Base-by-base conservation (phyloP, 2,113 vertebrate genomes). In the Synchiropus splendidus region DNA sequence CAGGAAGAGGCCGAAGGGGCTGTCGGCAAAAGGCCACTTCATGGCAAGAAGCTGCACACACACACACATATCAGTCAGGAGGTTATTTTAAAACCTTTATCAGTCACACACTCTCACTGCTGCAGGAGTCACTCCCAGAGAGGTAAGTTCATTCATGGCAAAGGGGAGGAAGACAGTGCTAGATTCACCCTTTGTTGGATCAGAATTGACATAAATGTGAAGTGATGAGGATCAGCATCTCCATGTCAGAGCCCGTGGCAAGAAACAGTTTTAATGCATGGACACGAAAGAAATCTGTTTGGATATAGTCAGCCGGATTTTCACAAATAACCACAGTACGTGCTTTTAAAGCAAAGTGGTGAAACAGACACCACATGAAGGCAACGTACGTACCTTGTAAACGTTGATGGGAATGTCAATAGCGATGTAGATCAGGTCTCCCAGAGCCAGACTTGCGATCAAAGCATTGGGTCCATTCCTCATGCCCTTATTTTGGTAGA, bases 401-500 rank as follows among this genome's bases (percentile, higher is more conserved):
- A 92, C 83, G 32, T 87, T 84, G 79, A 96, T 91, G 2, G 92
- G 92, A 34, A 91, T 86, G 48, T 89, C 90, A 36, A 92, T 90
- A 61, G 88, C 80, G 47, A 96, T 90, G 63, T 92, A 95, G 45
- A 96, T 87, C 38, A 95, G 86, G 83, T 96, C 92, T 71, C 92
- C 92, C 1, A 96, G 77, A 1, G 92, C 92, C 51, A 96, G 80
- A 33, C 90, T 96, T 74, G 90, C 92, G 45, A 96, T 96, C 53
- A 95, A 81, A 0, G 90, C 88, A 1, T 96, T 96, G 14, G 92
- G 92, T 44, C 92, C 90, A 5, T 92, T 96, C 79, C 91, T 86
- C 92, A 96, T 95, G n/a, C 83, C 90, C 62, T 91, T 92, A 73
- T 95, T 94, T 75, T 90, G 88, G 64, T 85, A 92, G 78, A 96